A percentile compares a stretch with the other conserved stretches of the same genome.
These are phyloP conservation scores for Plodia interpunctella DNA, from an alignment of 1,140 invertebrate genomes.

Conservation along the genomic window DNA sequence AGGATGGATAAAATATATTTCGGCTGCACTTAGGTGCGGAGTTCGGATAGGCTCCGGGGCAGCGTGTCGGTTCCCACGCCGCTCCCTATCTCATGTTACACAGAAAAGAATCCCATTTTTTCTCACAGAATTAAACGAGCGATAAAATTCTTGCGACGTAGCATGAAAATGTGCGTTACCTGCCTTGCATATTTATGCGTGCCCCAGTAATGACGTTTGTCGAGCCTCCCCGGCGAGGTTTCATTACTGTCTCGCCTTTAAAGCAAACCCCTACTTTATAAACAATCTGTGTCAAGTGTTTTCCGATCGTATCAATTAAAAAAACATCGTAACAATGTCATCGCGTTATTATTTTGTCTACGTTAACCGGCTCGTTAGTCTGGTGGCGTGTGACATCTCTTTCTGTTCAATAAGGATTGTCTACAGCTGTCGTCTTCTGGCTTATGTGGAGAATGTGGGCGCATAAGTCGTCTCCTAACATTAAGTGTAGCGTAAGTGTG, in stretches of 20 bases:
- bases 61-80: slow-evolving; percentile 63
- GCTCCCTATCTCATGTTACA: slow-evolving; percentile 61
- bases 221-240: slow-evolving; percentile 57
- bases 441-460: slow-evolving; percentile 53
- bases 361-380: slow-evolving; percentile 29
- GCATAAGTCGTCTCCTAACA: slow-evolving; percentile 61
- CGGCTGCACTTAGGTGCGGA: slow-evolving; percentile 65
- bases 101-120: slow-evolving; percentile 65
- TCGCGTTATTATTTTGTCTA: slow-evolving; percentile 28
- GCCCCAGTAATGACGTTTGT: slow-evolving; percentile 72
- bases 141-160: slow-evolving; percentile 76
- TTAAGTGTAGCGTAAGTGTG: slow-evolving; percentile 60
- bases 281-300: slow-evolving; percentile 66
- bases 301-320: slow-evolving; percentile 59
- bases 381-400: slow-evolving; percentile 26
- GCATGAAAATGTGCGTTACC: slow-evolving; percentile 76
- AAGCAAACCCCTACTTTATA: slow-evolving; percentile 57
- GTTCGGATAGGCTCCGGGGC: slow-evolving; percentile 37
- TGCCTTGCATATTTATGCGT: slow-evolving; percentile 76
- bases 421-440: slow-evolving; percentile 26
- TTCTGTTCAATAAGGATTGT: slow-evolving; percentile 21
- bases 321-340: slow-evolving; percentile 24
- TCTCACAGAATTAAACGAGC: slow-evolving; percentile 73
- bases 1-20: slow-evolving; percentile 62
- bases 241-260: slow-evolving; percentile 64